Base-by-base conservation (phyloP, 2,888 invertebrate genomes). In the Deilephila porcellus region DNA sequence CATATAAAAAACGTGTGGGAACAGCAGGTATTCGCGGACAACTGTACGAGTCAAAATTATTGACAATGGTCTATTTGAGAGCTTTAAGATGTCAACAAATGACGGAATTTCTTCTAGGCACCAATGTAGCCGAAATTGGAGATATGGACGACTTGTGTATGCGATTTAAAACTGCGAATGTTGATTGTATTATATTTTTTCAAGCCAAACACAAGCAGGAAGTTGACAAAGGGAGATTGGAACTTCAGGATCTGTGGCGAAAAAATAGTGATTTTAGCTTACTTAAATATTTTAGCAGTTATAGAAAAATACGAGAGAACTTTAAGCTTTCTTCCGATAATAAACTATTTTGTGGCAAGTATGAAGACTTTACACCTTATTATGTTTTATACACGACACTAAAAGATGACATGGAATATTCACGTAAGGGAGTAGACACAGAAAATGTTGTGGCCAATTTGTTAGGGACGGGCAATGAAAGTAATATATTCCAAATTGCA, bases 171-270 rank as follows among this genome's bases (percentile, higher is more conserved):
- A 45, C 20, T 7, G 53, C 17, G 2, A 53, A 52, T 25, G 3
- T 4, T 11, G 53, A 70, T 3, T 52, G 53, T 53, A 29, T 53
- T 70, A 25, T 70, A 53, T 70, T 70, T 70, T 25, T 70, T 14
- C 70, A 70, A 70, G 70, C 70, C 5, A 70, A 70, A 70, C 70
- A 70, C 29, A 70, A 70, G 19, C 17, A 45, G 20, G 29, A 70
- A 17, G 52, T 70, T 1, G 53, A 29, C n/a, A 70, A 70, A 1
- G 17, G 53, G 25, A 70, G 25, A 53, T 45, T 70, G 17, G n/a
- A 25, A 25, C n/a, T 53, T 29, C 45, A 70, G 45, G 70, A 70
- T 70, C 45, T 70, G 70, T 70, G 70, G 70, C 45, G 45, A 29
- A 29, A 8, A 25, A 53, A 8, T 53, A 45, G 70, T 45, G 70